Conservation (phyloP, 2,113 vertebrate genomes). For the Pollimyrus isidori region DNA sequence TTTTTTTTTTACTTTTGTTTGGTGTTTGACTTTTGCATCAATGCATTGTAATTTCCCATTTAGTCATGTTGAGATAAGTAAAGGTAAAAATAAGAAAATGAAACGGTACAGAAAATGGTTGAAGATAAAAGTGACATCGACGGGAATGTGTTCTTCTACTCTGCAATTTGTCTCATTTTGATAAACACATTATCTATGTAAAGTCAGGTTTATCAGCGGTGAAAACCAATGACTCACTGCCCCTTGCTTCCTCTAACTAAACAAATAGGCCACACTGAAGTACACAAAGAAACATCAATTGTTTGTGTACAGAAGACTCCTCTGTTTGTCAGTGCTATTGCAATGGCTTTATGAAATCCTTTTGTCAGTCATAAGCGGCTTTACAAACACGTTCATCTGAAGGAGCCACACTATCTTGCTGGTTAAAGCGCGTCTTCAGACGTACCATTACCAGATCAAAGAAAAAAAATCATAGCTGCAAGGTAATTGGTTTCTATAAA, state of each 20-base stretch:
- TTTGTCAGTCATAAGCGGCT: neutral
- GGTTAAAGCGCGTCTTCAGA: neutral
- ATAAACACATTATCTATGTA: neutral
- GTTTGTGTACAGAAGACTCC: neutral
- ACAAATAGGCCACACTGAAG: neutral
- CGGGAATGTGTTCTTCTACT: neutral
- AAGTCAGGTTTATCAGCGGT: neutral
- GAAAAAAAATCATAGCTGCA: neutral
- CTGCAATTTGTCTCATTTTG: neutral
- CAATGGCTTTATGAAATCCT: neutral
- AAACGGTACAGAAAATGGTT: neutral
- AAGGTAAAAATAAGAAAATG: neutral
- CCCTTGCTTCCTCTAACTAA: neutral
- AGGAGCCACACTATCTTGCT: neutral
- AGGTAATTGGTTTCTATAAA: neutral
- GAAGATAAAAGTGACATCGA: neutral
- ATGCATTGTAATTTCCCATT: neutral
- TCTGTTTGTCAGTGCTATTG: neutral
- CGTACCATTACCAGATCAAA: neutral
- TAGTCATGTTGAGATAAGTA: neutral
- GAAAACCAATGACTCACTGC: neutral
- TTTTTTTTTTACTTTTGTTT: neutral
- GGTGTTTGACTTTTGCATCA: neutral
- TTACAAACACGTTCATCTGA: neutral
- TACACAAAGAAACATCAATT: neutral